Percentiles rank a stretch among this genome's conserved stretches.
These are phyloP conservation scores for Malacosoma neustria DNA, from an alignment of 2,888 invertebrate genomes.

Conservation along the genomic window DNA sequence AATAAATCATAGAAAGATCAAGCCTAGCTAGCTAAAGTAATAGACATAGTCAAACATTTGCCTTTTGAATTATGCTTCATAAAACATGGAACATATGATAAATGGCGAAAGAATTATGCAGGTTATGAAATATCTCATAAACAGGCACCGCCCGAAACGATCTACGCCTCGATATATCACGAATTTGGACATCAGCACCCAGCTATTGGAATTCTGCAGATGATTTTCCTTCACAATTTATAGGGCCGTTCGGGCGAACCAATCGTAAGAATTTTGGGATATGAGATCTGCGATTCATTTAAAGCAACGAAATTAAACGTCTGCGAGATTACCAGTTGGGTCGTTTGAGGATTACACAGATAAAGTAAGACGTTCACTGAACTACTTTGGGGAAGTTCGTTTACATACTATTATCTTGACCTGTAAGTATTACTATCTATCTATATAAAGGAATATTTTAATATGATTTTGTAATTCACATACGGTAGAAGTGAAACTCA, in stretches of 20 bases:
- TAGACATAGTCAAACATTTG: no score
- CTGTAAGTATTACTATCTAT: no score
- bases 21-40: no score
- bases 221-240: slow-evolving; percentile 54
- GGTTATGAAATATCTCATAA: slow-evolving; percentile 68
- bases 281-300: slow-evolving; percentile 53
- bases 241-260: slow-evolving; percentile 36
- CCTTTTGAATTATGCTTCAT: slow-evolving; percentile 2
- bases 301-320: slow-evolving; percentile 57
- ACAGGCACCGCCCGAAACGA: slow-evolving; percentile 43
- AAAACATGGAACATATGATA: slow-evolving; percentile 34
- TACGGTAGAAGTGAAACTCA: no score
- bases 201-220: slow-evolving; percentile 60
- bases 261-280: slow-evolving; percentile 42
- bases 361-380: slow-evolving; percentile 47
- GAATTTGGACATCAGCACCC: slow-evolving; percentile 58
- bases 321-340: slow-evolving; percentile 43
- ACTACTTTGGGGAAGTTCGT: slow-evolving; percentile 38
- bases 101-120: slow-evolving; percentile 28
- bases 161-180: slow-evolving; percentile 59
- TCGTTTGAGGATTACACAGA: slow-evolving; percentile 43
- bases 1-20: no score
- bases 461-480: no score
- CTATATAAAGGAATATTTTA: no score
- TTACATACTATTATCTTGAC: no score